Percentiles rank a stretch among this genome's conserved stretches.
Conservation (phyloP, 2,888 invertebrate genomes). For the Leucania comma region DNA sequence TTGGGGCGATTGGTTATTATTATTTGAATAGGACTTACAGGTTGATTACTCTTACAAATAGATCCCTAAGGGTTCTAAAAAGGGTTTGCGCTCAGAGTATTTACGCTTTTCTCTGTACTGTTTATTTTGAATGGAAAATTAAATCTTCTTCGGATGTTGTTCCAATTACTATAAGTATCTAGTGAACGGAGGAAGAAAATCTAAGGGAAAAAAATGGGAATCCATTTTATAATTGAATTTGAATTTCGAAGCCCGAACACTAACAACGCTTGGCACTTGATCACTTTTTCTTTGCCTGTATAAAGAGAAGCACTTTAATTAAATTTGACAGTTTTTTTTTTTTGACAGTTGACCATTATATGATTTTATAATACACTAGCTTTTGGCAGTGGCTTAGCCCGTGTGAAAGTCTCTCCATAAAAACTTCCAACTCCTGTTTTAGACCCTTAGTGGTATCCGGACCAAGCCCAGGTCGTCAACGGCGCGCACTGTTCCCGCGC, state of each 20-base stretch:
- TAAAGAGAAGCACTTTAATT: constrained; percentile 52
- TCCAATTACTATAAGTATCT: constrained; percentile 43
- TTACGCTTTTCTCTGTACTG: constrained; percentile 35
- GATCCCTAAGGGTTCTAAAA: constrained; percentile 33
- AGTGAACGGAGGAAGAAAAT: constrained; percentile 7
- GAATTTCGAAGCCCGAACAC: constrained; percentile 41
- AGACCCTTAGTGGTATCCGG: no score
- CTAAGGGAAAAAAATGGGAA: constrained; percentile 16
- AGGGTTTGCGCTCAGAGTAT: constrained; percentile 38
- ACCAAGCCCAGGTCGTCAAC: no score
- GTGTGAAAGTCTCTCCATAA: no score
- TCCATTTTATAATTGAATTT: constrained; percentile 48
- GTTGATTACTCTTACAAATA: constrained; percentile 57
- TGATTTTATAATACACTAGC: no score
- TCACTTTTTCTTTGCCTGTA: constrained; percentile 49
- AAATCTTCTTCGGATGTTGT: constrained; percentile 34
- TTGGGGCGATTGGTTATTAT: constrained; percentile 51
- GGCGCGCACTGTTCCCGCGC: no score
- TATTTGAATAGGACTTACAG: constrained; percentile 53
- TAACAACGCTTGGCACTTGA: constrained; percentile 47
- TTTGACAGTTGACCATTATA: constrained; percentile 57
- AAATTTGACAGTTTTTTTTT: constrained; percentile 56
- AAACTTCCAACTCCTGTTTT: no score
- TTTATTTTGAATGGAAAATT: constrained; percentile 44
- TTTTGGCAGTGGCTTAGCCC: no score